These are phyloP conservation scores for Alethe castanea DNA, from an alignment of 2,113 vertebrate genomes.

Conservation along the genomic window DNA sequence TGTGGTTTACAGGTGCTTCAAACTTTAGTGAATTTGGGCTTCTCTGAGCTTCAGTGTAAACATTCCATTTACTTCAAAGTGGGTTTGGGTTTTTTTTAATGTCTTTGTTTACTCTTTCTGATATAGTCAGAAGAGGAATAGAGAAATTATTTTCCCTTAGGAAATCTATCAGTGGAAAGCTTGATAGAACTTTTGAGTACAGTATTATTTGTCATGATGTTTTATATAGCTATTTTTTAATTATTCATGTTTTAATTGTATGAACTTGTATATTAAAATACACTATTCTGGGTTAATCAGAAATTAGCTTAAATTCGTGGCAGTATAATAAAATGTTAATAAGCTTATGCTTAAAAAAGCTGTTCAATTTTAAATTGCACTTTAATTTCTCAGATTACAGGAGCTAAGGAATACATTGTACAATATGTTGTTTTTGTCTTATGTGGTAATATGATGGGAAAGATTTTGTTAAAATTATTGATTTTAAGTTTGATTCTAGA, in stretches of 20 bases:
- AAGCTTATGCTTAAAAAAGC: neutral
- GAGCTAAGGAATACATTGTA: neutral
- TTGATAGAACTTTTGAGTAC: neutral
- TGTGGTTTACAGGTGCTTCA: constrained; percentile 13
- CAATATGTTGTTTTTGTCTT: neutral
- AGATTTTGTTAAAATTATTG: neutral
- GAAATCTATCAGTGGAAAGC: neutral
- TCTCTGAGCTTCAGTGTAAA: neutral
- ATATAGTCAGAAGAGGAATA: neutral
- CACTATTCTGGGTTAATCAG: neutral
- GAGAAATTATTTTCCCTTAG: neutral
- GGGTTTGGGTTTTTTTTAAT: neutral
- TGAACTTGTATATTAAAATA: neutral
- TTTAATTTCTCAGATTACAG: neutral
- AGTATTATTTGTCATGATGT: neutral
- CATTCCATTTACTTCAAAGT: neutral
- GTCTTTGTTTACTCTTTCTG: neutral
- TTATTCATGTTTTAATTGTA: neutral
- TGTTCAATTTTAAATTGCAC: constrained; percentile 21
- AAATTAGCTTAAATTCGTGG: neutral
- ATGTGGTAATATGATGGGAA: neutral
- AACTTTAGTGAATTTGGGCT: neutral
- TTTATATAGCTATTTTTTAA: neutral
- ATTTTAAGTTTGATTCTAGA: neutral
- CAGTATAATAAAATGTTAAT: neutral